These are phyloP conservation scores for Desmophyllum pertusum DNA, from an alignment of 92 coral and sea anemone species.

Conservation along the genomic window DNA sequence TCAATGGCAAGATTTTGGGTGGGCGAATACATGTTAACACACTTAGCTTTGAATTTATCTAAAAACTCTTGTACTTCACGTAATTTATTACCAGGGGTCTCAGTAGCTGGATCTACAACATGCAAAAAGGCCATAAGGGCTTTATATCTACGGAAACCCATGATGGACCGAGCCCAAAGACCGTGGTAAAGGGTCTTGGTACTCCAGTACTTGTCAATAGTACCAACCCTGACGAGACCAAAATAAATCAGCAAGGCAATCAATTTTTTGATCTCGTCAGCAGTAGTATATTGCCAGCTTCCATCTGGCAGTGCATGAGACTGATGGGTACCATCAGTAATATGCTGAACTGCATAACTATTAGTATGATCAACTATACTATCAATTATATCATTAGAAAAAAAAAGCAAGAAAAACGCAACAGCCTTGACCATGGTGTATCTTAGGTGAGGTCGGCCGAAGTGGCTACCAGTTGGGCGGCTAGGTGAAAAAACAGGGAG, in stretches of 20 bases:
- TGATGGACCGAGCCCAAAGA: constrained; percentile 70
- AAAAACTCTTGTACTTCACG: no score
- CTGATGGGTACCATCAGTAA: constrained; percentile 44
- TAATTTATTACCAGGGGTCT: no score
- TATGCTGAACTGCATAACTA: constrained; percentile 56
- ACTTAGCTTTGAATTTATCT: no score
- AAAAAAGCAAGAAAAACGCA: constrained; percentile 62
- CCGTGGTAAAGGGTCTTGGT: constrained; percentile 71
- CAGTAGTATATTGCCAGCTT: constrained; percentile 61
- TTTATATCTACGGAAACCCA: no score
- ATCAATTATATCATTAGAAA: constrained; percentile 53
- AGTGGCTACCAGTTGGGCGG: constrained; percentile 61
- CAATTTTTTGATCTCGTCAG: constrained; percentile 53
- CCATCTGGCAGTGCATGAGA: constrained; percentile 57
- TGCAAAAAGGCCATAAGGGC: no score
- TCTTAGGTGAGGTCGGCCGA: constrained; percentile 40
- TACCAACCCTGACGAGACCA: constrained; percentile 58
- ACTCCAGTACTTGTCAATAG: constrained; percentile 66
- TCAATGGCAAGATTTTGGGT: no score
- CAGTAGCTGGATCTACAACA: no score
- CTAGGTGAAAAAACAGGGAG: constrained; percentile 61
- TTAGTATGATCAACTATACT: constrained; percentile 45
- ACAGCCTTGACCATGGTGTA: constrained; percentile 60
- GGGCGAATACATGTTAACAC: no score
- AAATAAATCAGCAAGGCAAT: constrained; percentile 69